A percentile compares a stretch with the other conserved stretches of the same genome.
These are phyloP conservation scores for Morus bassanus DNA, from an alignment of 2,797 vertebrate genomes.

Conservation along the genomic window DNA sequence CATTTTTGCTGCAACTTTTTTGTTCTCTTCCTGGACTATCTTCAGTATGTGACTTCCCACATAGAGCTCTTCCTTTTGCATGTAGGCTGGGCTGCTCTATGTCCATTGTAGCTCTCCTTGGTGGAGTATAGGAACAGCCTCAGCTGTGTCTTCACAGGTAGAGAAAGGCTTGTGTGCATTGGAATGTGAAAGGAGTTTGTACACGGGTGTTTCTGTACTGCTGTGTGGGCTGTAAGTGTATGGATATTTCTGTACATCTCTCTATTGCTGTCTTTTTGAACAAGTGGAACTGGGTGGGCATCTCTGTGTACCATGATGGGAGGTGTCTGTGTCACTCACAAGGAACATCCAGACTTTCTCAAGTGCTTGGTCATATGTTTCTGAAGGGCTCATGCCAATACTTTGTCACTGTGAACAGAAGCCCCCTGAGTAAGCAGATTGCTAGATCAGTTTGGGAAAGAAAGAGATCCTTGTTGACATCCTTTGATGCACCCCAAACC, in stretches of 20 bases:
- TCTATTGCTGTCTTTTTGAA: neutral
- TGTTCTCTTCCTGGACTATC: neutral
- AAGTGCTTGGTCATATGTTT: neutral
- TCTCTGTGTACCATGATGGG: neutral
- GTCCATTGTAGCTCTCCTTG: neutral
- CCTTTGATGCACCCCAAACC: neutral
- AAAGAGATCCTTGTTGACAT: neutral
- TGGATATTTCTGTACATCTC: neutral
- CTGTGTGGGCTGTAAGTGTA: neutral
- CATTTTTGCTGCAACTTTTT: neutral
- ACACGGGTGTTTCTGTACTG: neutral
- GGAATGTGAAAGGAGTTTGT: neutral
- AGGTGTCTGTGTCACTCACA: neutral
- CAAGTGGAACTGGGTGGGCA: neutral
- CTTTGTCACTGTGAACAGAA: neutral
- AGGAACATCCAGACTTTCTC: neutral
- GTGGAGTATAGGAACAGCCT: neutral
- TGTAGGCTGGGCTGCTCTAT: neutral
- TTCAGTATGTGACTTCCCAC: neutral
- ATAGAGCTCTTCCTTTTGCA: neutral
- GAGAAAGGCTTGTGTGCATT: neutral
- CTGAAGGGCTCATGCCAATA: accelerated
- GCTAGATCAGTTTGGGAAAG: neutral
- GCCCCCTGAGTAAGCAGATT: neutral
- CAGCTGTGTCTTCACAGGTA: neutral